Conservation (phyloP, 2,113 vertebrate species). For the Mandrillus leucophaeus region DNA sequence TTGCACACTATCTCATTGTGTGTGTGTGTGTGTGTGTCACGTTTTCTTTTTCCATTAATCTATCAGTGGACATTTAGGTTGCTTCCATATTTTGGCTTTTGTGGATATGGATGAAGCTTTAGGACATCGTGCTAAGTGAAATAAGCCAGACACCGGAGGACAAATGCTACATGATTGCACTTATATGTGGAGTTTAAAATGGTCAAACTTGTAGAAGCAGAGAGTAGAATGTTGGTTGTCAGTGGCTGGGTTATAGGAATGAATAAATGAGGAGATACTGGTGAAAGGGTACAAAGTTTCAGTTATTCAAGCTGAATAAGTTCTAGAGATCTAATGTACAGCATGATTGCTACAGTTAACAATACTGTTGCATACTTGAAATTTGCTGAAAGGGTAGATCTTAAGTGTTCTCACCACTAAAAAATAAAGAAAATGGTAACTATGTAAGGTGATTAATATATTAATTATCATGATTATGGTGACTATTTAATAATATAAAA, state of each 20-base stretch:
- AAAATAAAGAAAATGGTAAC: background rate
- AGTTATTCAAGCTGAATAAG: background rate
- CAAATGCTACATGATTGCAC: background rate
- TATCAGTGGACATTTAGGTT: too few species aligned
- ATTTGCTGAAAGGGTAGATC: background rate
- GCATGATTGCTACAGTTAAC: background rate
- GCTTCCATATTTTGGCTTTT: background rate
- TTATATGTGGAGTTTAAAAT: background rate
- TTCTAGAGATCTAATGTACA: background rate
- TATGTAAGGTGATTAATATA: background rate
- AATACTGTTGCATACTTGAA: background rate
- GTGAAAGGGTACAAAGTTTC: background rate
- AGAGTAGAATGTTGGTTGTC: background rate
- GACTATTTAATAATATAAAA: background rate
- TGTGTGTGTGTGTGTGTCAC: background rate
- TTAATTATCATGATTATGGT: background rate
- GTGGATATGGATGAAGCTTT: background rate
- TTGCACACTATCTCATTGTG: background rate
- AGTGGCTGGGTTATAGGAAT: background rate
- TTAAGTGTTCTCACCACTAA: background rate
- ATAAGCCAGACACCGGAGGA: background rate
- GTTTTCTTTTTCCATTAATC: background rate
- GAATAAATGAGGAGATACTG: background rate
- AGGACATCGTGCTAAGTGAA: background rate
- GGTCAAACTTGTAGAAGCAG: background rate